A percentile compares a stretch with the other conserved stretches of the same genome.
Conservation (phyloP, 2,113 vertebrate species). For the Erythrolamprus reginae region DNA sequence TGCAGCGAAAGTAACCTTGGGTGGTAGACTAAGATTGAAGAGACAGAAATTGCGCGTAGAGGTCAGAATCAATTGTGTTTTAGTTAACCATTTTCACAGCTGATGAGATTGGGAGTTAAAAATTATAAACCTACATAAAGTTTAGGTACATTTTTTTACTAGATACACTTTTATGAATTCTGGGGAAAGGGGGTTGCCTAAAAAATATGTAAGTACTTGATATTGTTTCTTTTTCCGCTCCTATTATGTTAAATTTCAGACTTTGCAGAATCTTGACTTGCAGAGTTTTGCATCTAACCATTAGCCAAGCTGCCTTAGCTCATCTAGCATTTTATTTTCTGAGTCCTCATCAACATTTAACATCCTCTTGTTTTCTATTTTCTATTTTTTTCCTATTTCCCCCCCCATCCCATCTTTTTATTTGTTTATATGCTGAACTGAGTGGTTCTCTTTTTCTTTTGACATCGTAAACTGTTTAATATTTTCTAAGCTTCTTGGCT, state of each 20-base stretch:
- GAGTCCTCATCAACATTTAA: neutral
- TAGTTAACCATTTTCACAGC: neutral
- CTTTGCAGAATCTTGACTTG: neutral
- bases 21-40: neutral
- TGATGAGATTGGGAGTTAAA: neutral
- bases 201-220: neutral
- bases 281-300: neutral
- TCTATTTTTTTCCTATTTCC: neutral
- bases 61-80: neutral
- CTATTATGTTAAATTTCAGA: neutral
- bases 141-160: neutral
- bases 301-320: neutral
- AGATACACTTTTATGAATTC: neutral
- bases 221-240: neutral
- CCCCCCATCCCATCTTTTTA: neutral
- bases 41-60: neutral
- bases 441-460: neutral
- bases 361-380: neutral
- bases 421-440: neutral
- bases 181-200: neutral
- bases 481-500: neutral
- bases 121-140: neutral
- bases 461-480: neutral
- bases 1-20: neutral
- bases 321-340: neutral